Percentiles rank a stretch among this genome's conserved stretches.
These are phyloP conservation scores for Drosophila sordidapex DNA, from an alignment of 2,888 invertebrate genomes.

Conservation along the genomic window DNA sequence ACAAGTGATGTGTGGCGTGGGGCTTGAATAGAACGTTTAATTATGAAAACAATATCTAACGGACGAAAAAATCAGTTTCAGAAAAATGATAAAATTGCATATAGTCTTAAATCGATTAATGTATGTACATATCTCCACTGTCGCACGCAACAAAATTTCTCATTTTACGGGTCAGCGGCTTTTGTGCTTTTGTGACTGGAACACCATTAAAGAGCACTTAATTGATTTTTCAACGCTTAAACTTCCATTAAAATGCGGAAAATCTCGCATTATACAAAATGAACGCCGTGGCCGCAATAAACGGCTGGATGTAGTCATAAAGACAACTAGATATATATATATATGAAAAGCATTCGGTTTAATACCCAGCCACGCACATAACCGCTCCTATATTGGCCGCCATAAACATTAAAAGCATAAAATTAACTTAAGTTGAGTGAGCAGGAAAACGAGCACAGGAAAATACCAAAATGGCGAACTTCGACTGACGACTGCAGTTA, in stretches of 20 bases:
- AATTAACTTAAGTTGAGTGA: slow-evolving; percentile 53
- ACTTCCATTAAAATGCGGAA: slow-evolving; percentile 59
- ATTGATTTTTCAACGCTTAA: slow-evolving; percentile 66
- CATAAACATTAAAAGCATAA: slow-evolving; percentile 41
- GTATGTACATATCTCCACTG: neutral
- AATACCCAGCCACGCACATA: slow-evolving; percentile 19
- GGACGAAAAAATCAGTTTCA: neutral
- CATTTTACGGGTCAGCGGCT: slow-evolving; percentile 1
- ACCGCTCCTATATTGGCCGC: slow-evolving; percentile 22
- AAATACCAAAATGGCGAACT: slow-evolving; percentile 31
- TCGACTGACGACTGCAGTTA: slow-evolving; percentile 54
- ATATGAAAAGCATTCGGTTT: slow-evolving; percentile 32
- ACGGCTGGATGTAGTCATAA: slow-evolving; percentile 6
- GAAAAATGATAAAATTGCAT: neutral
- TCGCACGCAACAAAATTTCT: neutral
- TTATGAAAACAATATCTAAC: neutral
- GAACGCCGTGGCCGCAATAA: slow-evolving; percentile 26
- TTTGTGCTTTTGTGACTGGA: neutral
- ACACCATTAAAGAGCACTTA: slow-evolving; percentile 52
- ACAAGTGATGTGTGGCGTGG: neutral
- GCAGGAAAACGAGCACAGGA: slow-evolving; percentile 33
- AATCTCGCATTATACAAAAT: slow-evolving; percentile 53
- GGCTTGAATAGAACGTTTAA: neutral
- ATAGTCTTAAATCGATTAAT: neutral
- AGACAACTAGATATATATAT: slow-evolving; percentile 35